Conservation (phyloP, 2,113 vertebrate genomes). For the Cinclus mexicanus region DNA sequence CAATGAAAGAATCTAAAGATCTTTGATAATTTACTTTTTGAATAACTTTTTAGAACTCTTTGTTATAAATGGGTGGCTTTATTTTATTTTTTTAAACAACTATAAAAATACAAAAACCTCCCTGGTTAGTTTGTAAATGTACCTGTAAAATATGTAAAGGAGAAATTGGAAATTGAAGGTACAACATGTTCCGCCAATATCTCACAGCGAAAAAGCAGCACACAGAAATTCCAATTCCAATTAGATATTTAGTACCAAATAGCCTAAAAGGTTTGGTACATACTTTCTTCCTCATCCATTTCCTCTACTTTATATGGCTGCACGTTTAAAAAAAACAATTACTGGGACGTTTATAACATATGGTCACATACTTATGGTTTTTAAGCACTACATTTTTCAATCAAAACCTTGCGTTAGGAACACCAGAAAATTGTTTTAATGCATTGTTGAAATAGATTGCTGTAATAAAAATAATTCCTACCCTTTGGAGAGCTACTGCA, state of each 20-base stretch:
- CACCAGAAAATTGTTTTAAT: slow-evolving; percentile 3
- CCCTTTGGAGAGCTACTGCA: not conserved
- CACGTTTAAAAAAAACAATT: slow-evolving; percentile 42
- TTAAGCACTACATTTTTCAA: slow-evolving; percentile 46
- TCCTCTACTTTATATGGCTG: slow-evolving; percentile 7
- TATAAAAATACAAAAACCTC: not conserved
- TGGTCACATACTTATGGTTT: slow-evolving; percentile 14
- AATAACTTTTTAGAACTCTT: not conserved
- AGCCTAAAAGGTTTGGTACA: not conserved
- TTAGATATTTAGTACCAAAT: slow-evolving; percentile 2
- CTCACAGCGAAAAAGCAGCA: not conserved
- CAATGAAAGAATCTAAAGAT: not conserved
- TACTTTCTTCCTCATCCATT: not conserved
- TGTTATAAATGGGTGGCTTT: not conserved
- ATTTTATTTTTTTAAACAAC: not conserved
- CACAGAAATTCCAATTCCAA: not conserved
- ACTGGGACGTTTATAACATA: slow-evolving; percentile 49
- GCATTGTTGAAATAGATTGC: not conserved
- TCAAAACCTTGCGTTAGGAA: not conserved
- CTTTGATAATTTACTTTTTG: fast-evolving
- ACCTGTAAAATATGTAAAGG: not conserved
- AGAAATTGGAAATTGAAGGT: not conserved
- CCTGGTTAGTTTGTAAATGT: not conserved
- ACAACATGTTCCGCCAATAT: not conserved
- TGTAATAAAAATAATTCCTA: not conserved